These are phyloP conservation scores for Plutella xylostella DNA, from an alignment of 2,888 invertebrate genomes.

Conservation along the genomic window DNA sequence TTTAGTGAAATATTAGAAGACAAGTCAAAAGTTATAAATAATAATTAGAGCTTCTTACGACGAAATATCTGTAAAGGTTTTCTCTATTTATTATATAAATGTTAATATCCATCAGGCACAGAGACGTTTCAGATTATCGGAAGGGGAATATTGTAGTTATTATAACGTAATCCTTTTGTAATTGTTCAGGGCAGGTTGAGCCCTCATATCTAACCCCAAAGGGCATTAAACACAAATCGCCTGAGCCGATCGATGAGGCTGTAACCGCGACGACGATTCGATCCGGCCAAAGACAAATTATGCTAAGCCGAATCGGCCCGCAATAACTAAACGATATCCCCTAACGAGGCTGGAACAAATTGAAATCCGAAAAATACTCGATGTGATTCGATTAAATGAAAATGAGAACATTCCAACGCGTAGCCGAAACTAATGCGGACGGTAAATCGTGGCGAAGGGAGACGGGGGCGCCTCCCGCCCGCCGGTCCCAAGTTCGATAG, in stretches of 20 bases:
- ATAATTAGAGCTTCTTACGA: no score
- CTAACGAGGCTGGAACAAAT: slow-evolving; percentile 31
- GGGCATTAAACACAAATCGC: neutral
- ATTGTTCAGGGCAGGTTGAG: no score
- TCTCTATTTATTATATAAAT: no score
- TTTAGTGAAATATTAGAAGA: no score
- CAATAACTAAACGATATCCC: slow-evolving; percentile 3
- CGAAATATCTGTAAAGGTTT: no score
- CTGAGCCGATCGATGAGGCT: neutral
- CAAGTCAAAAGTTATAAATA: no score
- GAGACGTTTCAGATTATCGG: no score
- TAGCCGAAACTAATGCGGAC: slow-evolving; percentile 36
- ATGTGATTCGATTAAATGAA: slow-evolving; percentile 42
- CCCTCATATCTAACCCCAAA: no score
- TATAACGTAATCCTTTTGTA: no score
- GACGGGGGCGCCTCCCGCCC: slow-evolving; percentile 11
- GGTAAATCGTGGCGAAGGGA: slow-evolving; percentile 25
- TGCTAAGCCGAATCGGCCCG: neutral
- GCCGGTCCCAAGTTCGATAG: slow-evolving; percentile 26
- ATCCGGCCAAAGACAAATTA: neutral
- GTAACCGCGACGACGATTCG: no score
- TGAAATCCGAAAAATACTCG: slow-evolving; percentile 38
- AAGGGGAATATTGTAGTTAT: no score
- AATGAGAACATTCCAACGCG: slow-evolving; percentile 44
- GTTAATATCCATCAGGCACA: no score